Conservation (phyloP, 2,888 invertebrate species). For the Oxytorus armatus region DNA sequence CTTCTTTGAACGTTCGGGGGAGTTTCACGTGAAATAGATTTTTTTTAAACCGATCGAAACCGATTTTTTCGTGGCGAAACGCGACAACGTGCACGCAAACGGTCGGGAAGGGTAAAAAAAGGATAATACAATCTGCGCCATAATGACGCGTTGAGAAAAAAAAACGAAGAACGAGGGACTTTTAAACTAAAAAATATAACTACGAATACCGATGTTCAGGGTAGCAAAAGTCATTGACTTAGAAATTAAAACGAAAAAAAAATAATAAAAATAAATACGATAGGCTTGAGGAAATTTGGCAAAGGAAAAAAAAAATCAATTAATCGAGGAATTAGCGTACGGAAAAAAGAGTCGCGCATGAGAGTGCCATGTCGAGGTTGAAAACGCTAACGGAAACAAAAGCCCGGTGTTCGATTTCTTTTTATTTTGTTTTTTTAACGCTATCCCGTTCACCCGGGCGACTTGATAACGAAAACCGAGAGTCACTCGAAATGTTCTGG, state of each 20-base stretch:
- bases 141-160: constrained; percentile 47
- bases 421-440: constrained; percentile 46
- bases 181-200: constrained; percentile 58
- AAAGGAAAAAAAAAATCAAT: constrained; percentile 66
- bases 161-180: constrained; percentile 39
- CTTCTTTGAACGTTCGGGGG: constrained; percentile 40
- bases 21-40: constrained; percentile 44
- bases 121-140: constrained; percentile 38
- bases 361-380: constrained; percentile 13
- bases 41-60: background rate
- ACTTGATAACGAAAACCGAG: constrained; percentile 3
- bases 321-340: constrained; percentile 57
- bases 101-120: background rate
- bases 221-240: constrained; percentile 74
- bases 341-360: constrained; percentile 17
- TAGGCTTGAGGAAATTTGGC: constrained; percentile 73
- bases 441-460: constrained; percentile 33
- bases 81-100: background rate
- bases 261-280: constrained; percentile 31
- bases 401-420: constrained; percentile 56
- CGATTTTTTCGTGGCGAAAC: background rate
- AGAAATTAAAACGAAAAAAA: constrained; percentile 58
- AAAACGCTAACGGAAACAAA: constrained; percentile 55
- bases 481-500: background rate
- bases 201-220: constrained; percentile 70